A percentile compares a stretch with the other conserved stretches of the same genome.
These are phyloP conservation scores for Antechinus flavipes DNA, from an alignment of 2,113 vertebrate genomes.

Conservation along the genomic window DNA sequence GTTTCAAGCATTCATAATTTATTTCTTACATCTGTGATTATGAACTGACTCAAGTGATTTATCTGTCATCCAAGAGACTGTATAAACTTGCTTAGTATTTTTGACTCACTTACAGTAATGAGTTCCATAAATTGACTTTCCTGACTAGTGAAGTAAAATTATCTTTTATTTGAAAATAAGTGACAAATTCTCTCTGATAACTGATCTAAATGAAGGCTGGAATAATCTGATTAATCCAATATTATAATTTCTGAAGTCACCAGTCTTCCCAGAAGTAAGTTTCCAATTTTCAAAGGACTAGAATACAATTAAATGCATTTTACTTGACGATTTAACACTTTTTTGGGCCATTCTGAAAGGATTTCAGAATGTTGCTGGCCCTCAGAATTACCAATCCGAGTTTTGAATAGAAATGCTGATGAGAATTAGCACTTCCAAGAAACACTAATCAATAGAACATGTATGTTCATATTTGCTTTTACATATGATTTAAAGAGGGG, in stretches of 20 bases:
- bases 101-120: neutral
- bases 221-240: neutral
- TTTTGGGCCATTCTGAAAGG: neutral
- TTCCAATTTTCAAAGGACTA: slow-evolving; percentile 27
- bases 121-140: neutral
- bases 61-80: neutral
- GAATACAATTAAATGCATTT: slow-evolving; percentile 5
- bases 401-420: neutral
- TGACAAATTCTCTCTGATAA: neutral
- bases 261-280: neutral
- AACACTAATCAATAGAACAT: neutral
- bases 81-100: neutral
- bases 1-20: neutral
- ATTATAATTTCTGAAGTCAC: neutral
- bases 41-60: neutral
- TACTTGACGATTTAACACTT: neutral
- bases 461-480: neutral
- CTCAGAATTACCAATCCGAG: neutral
- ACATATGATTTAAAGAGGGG: neutral
- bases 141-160: neutral
- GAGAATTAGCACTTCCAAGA: neutral
- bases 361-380: neutral
- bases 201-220: neutral
- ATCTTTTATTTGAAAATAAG: neutral
- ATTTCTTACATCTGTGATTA: neutral